Evolutionary conservation across 2,797 vertebrate genomes (phyloP).

Genomic region (Malurus splendens): DNA sequence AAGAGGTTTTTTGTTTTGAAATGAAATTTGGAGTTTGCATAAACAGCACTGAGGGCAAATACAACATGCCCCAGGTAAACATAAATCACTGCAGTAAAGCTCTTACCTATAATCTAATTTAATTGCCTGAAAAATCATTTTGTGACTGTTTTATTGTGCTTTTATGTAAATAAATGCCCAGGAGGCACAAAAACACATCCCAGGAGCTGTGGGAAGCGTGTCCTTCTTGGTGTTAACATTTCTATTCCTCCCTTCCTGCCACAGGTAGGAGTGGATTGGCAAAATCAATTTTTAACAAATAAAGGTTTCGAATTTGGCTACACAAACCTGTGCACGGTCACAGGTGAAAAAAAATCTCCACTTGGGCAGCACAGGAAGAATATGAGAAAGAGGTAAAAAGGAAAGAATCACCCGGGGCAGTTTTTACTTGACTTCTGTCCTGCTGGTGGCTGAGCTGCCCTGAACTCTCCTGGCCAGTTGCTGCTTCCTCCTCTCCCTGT

Average conservation of each 20-base stretch:
- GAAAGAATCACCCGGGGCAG: background rate
- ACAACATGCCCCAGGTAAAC: background rate
- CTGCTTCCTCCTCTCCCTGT: background rate
- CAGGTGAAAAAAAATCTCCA: background rate
- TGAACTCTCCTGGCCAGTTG: background rate
- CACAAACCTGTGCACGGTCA: background rate
- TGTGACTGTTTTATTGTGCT: background rate
- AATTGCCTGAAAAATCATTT: constrained; percentile 4
- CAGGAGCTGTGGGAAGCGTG: background rate
- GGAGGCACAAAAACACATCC: background rate
- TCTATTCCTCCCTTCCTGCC: background rate
- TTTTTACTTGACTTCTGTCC: background rate
- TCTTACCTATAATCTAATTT: background rate
- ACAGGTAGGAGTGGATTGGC: background rate
- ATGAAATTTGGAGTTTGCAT: background rate
- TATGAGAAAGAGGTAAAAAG: rapidly evolving
- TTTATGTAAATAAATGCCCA: background rate
- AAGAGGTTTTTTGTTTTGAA: background rate
- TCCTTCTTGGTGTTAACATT: background rate
- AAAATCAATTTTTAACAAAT: background rate
- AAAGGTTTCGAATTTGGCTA: background rate
- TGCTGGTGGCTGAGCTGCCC: rapidly evolving
- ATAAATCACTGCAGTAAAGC: background rate
- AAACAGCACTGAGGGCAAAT: background rate
- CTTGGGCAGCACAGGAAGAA: background rate